Base-by-base conservation (phyloP, 35 echinoderm and acorn worm genomes). In the Strongylocentrotus purpuratus region DNA sequence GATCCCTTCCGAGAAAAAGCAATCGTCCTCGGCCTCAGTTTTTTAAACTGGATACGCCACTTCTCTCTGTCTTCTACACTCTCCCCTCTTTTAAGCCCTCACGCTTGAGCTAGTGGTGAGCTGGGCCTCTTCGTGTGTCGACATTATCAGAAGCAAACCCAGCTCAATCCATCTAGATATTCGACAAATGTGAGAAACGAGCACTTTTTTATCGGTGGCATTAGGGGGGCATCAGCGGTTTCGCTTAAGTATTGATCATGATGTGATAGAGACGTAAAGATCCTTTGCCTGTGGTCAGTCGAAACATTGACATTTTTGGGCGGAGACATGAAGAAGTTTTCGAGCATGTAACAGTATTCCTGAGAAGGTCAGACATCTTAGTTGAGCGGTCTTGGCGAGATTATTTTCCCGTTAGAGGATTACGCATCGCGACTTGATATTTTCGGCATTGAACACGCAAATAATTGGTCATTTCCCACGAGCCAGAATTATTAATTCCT, bases 281-380 rank as follows among this genome's bases (percentile, higher is more conserved):
- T 78, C 65, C 65, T 4, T 22, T 8, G 65, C 28, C 5, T 78
- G 15, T 78, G 20, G 65, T 78, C 65, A 78, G 20, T 78, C 28
- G 65, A 78, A 78, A 78, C 65, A 78, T 78, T 78, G 65, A 78
- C 65, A 78, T 78, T 78, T 78, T 41, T 78, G 28, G 65, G 65
- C 20, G 65, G 22, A 18, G 65, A 78, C 1, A 78, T 78, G 65
- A 78, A 78, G 65, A 78, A 78, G 65, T 28, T 78, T 78, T 78
- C 20, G 65, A 78, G 22, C 20, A 7, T 78, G 65, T 78, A 22
- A 78, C 28, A 78, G 6, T 18, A 78, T 78, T 18, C 20, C 4
- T 22, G 65, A 78, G 65, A 78, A 78, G 65, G 65, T 28, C 65
- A 78, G 4, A 7, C 20, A 78, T 78, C 65, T 78, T 5, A 78